Evolutionary conservation across 2,797 vertebrate genomes (phyloP), one percentile per base, ranked within the genome.

Genomic region (Clarias pachynema): DNA sequence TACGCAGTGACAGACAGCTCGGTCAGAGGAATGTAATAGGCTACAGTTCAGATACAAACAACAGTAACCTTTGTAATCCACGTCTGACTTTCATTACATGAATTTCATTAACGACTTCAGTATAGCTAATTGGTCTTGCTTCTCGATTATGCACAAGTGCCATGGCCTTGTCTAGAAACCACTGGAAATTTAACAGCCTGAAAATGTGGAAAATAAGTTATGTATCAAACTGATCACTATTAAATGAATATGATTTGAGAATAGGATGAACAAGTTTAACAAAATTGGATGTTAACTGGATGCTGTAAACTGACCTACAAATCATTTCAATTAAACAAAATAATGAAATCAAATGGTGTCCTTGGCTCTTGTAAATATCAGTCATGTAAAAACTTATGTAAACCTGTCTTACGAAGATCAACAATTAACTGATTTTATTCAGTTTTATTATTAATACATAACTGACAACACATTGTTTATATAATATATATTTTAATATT

Each of bases 401-500:
- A 83, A 29, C 83, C 85, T 84, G 69, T 70, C 81, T 83, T 40
- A 83, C 59, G 59, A 84, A 88, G 69, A 72, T 69, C 69, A 77
- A 87, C 78, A 79, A 86, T 82, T 89, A 89, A 84, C 73, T 81
- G 59, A 80, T 90, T 92, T 94, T 90, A 88, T 90, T 90, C 84
- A 70, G 74, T 89, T 90, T 93, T 92, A 91, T 94, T 92, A 94
- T 94, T 94, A 95, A 95, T 95, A 95, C 89, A 90, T 89, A 79
- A 84, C 81, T 83, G 93, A 94, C 94, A 95, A 96, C 93, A 95
- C 94, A 93, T 95, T 92, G 94, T 94, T 94, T 95, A 94, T 95
- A 95, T 90, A 95, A 93, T 95, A 96, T 94, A 96, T 83, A 82
- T 70, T 92, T 95, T 90, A 90, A 94, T 95, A 94, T 94, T 93